phyloP scores from a whole-genome alignment of 2,888 invertebrate species.

The Tillus elongatus region DNA sequence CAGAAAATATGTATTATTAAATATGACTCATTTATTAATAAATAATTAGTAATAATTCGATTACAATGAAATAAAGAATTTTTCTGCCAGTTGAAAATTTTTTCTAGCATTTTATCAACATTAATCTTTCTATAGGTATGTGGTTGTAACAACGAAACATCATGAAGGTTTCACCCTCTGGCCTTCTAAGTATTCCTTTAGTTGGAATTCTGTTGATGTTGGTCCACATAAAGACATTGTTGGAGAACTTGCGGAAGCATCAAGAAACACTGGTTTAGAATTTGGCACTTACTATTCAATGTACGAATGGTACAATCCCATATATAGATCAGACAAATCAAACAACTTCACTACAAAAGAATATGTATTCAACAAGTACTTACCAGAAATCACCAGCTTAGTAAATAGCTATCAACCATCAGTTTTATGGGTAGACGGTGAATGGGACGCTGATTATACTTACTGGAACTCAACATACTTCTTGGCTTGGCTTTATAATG shows the following conservation, averaged over 20 bases:
- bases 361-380: constrained; percentile 63
- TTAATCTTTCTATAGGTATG: constrained; percentile 59
- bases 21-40: too few relatives aligned
- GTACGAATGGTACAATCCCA: constrained; percentile 81
- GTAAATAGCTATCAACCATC: constrained; percentile 62
- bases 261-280: constrained; percentile 53
- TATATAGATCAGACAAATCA: constrained; percentile 64
- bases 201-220: constrained; percentile 62
- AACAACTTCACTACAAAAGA: constrained; percentile 53
- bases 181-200: constrained; percentile 72
- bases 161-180: constrained; percentile 80
- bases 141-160: constrained; percentile 79
- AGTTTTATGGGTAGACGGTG: constrained; percentile 89
- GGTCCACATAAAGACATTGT: constrained; percentile 31
- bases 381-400: constrained; percentile 74
- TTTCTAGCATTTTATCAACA: too few relatives aligned
- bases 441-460: constrained; percentile 76
- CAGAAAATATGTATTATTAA: too few relatives aligned
- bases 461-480: constrained; percentile 83
- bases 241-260: constrained; percentile 59
- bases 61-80: too few relatives aligned
- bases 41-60: too few relatives aligned
- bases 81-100: too few relatives aligned
- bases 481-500: constrained; percentile 87
- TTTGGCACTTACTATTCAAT: constrained; percentile 82